Base-by-base conservation (phyloP, 2,113 vertebrate genomes). In the Oreochromis spilurus region DNA sequence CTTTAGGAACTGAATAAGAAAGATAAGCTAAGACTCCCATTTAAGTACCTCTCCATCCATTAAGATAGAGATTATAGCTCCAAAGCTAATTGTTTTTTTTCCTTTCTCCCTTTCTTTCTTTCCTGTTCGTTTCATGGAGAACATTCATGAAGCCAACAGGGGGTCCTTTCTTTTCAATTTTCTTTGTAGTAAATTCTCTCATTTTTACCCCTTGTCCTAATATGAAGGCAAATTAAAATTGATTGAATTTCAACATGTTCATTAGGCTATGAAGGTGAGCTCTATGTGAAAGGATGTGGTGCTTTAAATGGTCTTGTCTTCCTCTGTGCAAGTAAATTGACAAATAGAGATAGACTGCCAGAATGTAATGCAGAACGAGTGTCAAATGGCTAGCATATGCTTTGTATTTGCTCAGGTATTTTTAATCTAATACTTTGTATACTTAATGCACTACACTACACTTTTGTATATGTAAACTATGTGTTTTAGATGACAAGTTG, bases 141-240 rank as follows among this genome's bases (percentile, higher is more conserved):
- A 84, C 89, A 88, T 90, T 75, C 70, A 81, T 79, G 84, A 94
- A 95, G 92, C 86, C 80, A 93, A 91, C 83, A 86, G 80, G 86
- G 55, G 48, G 65, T 75, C 53, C 65, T 91, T 91, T 87, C 83
- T 87, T 95, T 95, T 94, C 89, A 94, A 93, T 95, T 95, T 90
- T 88, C 79, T 78, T 92, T 65, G 45, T 92, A 94, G 94, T 94
- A 94, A 94, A 95, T 94, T 67, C 88, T 54, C 65, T 29, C 2
- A 13, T 91, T 89, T 93, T 92, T 82, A 92, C 93, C 84, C 84
- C 85, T 89, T 85, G 87, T 94, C 88, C 86, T 89, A 92, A 93
- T 95, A 94, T 92, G 93, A 93, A 81, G 82, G 91, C 90, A 96
- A 95, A 96, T 96, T 95, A 96, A 91, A 95, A 95, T 95, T 94